Base-by-base conservation (phyloP, 1,140 invertebrate genomes). In the Phortica variegata region DNA sequence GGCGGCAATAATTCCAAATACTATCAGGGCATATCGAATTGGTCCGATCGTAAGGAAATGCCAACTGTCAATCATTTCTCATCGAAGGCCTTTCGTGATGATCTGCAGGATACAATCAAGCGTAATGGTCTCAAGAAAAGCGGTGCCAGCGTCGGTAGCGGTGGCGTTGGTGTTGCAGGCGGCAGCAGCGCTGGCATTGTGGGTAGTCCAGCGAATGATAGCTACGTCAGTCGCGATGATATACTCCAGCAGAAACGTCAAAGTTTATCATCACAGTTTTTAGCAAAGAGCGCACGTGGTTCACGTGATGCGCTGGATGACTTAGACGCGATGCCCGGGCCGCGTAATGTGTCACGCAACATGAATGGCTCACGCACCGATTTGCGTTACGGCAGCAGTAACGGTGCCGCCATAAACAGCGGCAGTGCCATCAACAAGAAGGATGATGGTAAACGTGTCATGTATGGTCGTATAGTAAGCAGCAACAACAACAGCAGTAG, bases 1-100 rank as follows among this genome's bases (percentile, higher is more conserved):
- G 19, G 36, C 26, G 36, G 40, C 18, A 4, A 49, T 15, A 52
- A 56, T 9, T 56, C 78, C 19, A 81, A 80, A 29, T 86, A 84
- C 62, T 86, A 84, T 59, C 85, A 87, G 56, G 87, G 87, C 8
- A 84, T 90, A 33, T 85, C 82, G 40, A 87, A 90, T 57, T 90
- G 88, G 87, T 85, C 85, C 1, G 85, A 88, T 60, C 79, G 86
- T 15, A 79, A 83, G 54, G 80, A 79, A 38, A 6, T 47, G 20
- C 43, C 58, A 4, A 41, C 57, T 19, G 37, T 52, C 10, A 75
- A 68, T 47, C 68, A 75, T 37, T 68, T 76, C 41, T 59, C 63
- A 2, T 58, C 71, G 32, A 73, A 76, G 42, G 71, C 73, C 2
- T 76, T 76, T 19, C 62, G 70, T 23, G 73, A 76, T 36, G 74